A percentile compares a stretch with the other conserved stretches of the same genome.
phyloP scores from a whole-genome alignment of 2,797 vertebrate species.

The Simalia tracyae region DNA sequence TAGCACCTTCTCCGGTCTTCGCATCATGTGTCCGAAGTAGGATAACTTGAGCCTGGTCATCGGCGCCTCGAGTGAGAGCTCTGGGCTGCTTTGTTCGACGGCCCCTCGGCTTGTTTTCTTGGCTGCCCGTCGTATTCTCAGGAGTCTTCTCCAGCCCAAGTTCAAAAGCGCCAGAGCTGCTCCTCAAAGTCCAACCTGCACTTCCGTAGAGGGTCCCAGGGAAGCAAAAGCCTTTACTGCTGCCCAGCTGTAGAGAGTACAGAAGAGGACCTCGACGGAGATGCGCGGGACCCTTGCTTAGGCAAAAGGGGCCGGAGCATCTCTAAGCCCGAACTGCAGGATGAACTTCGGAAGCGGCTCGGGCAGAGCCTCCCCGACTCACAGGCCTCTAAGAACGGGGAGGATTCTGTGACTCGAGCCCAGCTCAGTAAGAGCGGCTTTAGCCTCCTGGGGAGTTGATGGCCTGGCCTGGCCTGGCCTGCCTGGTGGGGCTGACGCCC shows the following conservation, averaged over 20 bases:
- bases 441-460: neutral
- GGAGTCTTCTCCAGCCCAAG: too few species aligned
- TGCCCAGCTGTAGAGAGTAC: fast-evolving
- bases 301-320: neutral
- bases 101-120: neutral
- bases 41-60: neutral
- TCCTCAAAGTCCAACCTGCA: neutral
- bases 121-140: neutral
- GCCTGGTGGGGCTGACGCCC: neutral
- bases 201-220: neutral
- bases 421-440: neutral
- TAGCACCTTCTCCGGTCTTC: neutral
- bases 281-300: neutral
- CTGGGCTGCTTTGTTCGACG: neutral
- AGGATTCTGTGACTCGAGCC: neutral
- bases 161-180: neutral
- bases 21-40: neutral
- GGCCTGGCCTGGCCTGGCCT: neutral
- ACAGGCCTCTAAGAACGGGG: neutral
- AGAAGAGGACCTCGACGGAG: neutral
- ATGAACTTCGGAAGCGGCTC: neutral
- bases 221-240: neutral
- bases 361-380: neutral
- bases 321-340: neutral
- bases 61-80: neutral